Base-by-base conservation (phyloP, 2,113 vertebrate species). In the Diadophis punctatus region DNA sequence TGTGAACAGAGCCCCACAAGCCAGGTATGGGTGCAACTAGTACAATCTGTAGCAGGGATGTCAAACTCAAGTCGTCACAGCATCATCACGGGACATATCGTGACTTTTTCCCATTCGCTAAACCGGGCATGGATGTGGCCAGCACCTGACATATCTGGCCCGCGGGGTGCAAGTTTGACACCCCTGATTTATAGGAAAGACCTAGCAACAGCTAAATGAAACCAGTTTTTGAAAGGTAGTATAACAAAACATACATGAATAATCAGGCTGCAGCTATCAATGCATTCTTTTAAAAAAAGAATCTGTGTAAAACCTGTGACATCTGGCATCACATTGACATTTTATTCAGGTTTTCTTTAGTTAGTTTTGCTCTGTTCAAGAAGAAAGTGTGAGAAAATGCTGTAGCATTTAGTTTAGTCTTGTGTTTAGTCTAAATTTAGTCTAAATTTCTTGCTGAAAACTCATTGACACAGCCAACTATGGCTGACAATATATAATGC, bases 381-480 rank as follows among this genome's bases (percentile, higher is more conserved):
- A 49, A 27, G 90, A 94, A 94, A 91, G 87, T n/a, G 20, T 43
- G 30, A 93, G 1, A 52, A 60, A 63, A 93, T 90, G 16, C 74
- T 93, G 10, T 74, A 88, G 20, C 0, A 0, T 68, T 63, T 86
- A 43, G 86, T 27, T 30, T 60, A 86, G 46, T 11, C 46, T 63
- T 52, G 53, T 43, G 86, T 53, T 86, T 48, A 48, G 0, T 48
- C 48, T 48, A 48, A 48, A 48, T 48, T 48, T 48, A 48, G 48
- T 48, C 85, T 39, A 48, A 86, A 34, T 93, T 95, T 96, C 86
- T 1, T 90, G 74, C 22, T 90, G 12, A 34, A 23, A n/a, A 60
- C 94, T 94, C 22, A 91, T 92, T 93, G 93, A 89, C 25, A 46
- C 56, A 93, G 51, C 39, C 90, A 30, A 2, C 3, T 93, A 18